Evolutionary conservation across 1,140 invertebrate species (phyloP), one percentile per base, ranked within the genome.

Genomic region (Homarus americanus): DNA sequence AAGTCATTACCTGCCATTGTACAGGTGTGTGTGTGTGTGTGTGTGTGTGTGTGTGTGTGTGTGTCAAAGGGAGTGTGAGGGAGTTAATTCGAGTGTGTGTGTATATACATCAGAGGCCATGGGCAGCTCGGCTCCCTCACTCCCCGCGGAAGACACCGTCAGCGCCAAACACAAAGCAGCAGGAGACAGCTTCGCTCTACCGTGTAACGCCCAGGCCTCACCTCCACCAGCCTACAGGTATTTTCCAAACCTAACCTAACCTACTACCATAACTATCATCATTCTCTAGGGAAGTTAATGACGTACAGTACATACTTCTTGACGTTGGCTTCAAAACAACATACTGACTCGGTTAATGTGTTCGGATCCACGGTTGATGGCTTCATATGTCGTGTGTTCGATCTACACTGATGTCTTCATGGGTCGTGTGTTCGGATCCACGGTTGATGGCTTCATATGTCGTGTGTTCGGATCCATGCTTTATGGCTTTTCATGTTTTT

Each of bases 171-270:
- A 84, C 15, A 90, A 69, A 12, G 63, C 79, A 3, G 80, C 73
- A 0, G 92, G 92, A 24, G 24, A 78, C 66, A 80, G 75, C 72
- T 58, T 82, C n/a, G 84, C 92, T 40, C 76, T 91, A 2, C 84
- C 91, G 36, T 91, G 88, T 72, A 84, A 49, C 53, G 91, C 76
- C 73, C 91, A 92, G 87, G 92, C 80, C 5, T 93, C 58, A 36
- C 92, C 92, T 5, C 63, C 83, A 12, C 92, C 92, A 32, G 36
- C 66, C 41, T 92, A 91, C 82, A 90, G 92, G 91, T 92, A 83
- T 28, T 41, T 34, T 40, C 9, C 32, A 28, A 36, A 36, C 53
- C 75, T n/a, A 28, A n/a, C 75, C 41, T 38, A 34, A 40, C 75
- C 75, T 44, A 12, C 36, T 41, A 49, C 44, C 44, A 4, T 12